phyloP scores from a whole-genome alignment of 1,140 invertebrate genomes.

The Proctacanthus coquilletti region DNA sequence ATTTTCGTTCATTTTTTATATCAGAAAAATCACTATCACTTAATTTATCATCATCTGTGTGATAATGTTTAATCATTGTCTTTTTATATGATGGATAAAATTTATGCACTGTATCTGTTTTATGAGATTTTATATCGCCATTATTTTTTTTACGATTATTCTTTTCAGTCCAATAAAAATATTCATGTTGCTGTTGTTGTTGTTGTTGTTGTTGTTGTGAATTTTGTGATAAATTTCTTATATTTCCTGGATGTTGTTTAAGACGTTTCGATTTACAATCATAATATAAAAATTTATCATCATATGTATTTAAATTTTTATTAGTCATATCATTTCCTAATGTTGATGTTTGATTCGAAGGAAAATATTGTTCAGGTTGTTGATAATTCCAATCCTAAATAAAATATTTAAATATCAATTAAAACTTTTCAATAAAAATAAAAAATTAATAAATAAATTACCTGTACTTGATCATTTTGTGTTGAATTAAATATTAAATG shows the following conservation, averaged over 20 bases:
- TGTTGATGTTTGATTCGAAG: background rate
- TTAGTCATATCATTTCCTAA: constrained; percentile 7
- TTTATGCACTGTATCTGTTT: constrained; percentile 6
- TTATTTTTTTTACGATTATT: constrained; percentile 3
- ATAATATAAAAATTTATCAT: constrained; percentile 26
- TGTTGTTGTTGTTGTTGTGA: constrained; percentile 23
- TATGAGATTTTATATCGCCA: background rate
- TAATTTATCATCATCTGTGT: constrained; percentile 22
- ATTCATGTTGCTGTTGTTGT: constrained; percentile 12
- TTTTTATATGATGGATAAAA: constrained; percentile 32
- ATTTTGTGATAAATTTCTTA: too few species aligned
- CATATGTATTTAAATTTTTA: constrained; percentile 18
- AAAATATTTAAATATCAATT: constrained; percentile 1
- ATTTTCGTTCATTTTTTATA: constrained; percentile 27
- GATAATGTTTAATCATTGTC: constrained; percentile 25
- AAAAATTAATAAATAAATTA: background rate
- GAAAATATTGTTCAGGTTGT: constrained; percentile 10
- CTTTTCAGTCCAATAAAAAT: constrained; percentile 15
- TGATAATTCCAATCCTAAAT: constrained; percentile 12
- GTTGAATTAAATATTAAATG: constrained; percentile 24
- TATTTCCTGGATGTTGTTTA: constrained; percentile 15
- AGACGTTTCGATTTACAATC: constrained; percentile 16
- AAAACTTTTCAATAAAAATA: background rate
- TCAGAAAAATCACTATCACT: constrained; percentile 16
- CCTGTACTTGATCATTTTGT: background rate